Evolutionary conservation across 2,113 vertebrate genomes (phyloP).

Genomic region (Epinephelus fuscoguttatus): DNA sequence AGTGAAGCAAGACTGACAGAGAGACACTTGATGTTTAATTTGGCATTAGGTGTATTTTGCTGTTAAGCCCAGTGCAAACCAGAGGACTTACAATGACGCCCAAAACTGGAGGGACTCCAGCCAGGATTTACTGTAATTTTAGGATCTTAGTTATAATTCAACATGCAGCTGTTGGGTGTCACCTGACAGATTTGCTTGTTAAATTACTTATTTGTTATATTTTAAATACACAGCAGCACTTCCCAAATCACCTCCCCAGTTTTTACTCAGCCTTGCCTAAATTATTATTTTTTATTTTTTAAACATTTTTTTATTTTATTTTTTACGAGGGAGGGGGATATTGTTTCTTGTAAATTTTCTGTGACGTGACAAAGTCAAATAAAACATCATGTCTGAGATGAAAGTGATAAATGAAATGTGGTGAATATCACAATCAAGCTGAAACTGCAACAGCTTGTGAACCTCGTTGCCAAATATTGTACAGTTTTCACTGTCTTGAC

Average conservation of each 20-base stretch:
- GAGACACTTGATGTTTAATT: not conserved
- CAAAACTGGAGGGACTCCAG: not conserved
- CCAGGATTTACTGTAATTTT: not conserved
- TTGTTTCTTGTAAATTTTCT: slow-evolving; percentile 1
- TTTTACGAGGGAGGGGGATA: not conserved
- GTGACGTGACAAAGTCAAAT: not conserved
- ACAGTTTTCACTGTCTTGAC: not conserved
- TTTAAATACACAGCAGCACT: not conserved
- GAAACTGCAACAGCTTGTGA: not conserved
- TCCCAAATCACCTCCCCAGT: not conserved
- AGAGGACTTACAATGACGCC: too few species aligned
- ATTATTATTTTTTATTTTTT: slow-evolving; percentile 18
- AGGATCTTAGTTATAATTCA: not conserved
- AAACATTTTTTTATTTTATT: too few species aligned
- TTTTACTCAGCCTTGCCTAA: slow-evolving; percentile 34
- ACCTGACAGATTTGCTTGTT: not conserved
- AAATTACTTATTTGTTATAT: not conserved
- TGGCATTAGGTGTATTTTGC: not conserved
- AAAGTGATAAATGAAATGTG: not conserved
- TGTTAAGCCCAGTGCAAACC: not conserved
- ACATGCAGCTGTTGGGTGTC: not conserved
- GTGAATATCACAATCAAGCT: not conserved
- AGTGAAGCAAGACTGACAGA: not conserved
- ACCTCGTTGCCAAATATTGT: not conserved
- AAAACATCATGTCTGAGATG: not conserved